Conservation (phyloP, 2,888 invertebrate genomes). For the Drosophila siamana region DNA sequence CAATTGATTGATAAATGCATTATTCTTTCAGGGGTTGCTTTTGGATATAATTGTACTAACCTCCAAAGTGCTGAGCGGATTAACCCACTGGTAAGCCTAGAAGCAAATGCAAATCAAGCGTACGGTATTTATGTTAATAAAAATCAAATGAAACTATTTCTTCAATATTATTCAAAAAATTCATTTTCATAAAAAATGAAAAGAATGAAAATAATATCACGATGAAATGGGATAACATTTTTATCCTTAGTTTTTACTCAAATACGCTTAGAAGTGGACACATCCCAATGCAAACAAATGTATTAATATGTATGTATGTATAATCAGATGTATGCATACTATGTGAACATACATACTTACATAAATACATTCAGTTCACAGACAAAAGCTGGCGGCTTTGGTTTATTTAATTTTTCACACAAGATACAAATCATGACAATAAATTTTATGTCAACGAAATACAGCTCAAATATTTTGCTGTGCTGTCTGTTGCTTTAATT, state of each 20-base stretch:
- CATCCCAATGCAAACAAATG: background rate
- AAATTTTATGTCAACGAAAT: conserved; percentile 59
- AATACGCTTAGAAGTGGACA: background rate
- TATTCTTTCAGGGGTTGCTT: background rate
- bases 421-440: conserved; percentile 45
- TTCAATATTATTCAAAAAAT: background rate
- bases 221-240: background rate
- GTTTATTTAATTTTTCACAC: conserved; percentile 61
- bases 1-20: background rate
- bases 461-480: conserved; percentile 46
- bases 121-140: conserved; percentile 6
- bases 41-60: conserved; percentile 52
- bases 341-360: background rate
- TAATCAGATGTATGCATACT: background rate
- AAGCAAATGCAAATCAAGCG: conserved; percentile 53
- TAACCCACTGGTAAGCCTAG: conserved; percentile 71
- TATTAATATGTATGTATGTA: background rate
- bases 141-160: background rate
- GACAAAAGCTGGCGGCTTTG: conserved; percentile 32
- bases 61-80: conserved; percentile 65
- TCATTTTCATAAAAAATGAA: background rate
- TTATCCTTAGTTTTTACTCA: background rate
- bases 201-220: no score
- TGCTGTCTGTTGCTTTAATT: conserved; percentile 22
- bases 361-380: background rate